Base-by-base conservation (phyloP, 35 echinoderm and acorn worm genomes). In the Patiria miniata region DNA sequence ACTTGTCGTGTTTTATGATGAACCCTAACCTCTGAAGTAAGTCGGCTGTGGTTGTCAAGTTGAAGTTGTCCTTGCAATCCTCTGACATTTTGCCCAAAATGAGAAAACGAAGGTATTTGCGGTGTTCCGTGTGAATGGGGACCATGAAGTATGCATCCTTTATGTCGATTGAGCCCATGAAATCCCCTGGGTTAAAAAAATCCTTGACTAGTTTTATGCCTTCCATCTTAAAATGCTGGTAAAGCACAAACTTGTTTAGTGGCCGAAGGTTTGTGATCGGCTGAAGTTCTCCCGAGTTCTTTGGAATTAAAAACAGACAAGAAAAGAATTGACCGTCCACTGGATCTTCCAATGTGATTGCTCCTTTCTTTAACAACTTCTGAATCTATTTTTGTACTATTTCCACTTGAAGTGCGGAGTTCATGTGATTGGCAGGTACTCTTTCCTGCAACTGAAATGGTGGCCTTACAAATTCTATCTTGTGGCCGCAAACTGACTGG, bases 191-290 rank as follows among this genome's bases (percentile, higher is more conserved):
- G 8, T 23, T 8, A 52, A 89, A 26, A 6, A 89, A 40, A 47
- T 37, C 22, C 39, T 52, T 42, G 7, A 78, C 83, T 36, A 10
- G 12, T 10, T 28, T 19, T 12, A 86, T 76, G 8, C 30, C 33
- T 18, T 76, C 87, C 77, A 73, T 87, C 51, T 87, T 87, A 40
- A 87, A 87, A 37, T 87, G 85, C 51, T 87, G n/a, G n/a, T n/a
- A n/a, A n/a, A n/a, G n/a, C 14, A 87, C 38, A 37, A 37, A 37
- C 39, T 87, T 79, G 47, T 80, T 87, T 23, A 81, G 76, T 10
- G 36, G 16, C 15, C 33, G 7, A 5, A 86, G 14, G 36, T 79
- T 79, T 12, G 37, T 39, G 29, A 8, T 76, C 15, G 55, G 36
- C 7, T 1, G n/a, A 68, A 68, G 60, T 21, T 23, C 5, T 22